Conservation (phyloP, 92 coral and sea anemone species). For the Zoanthus sansibaricus region DNA sequence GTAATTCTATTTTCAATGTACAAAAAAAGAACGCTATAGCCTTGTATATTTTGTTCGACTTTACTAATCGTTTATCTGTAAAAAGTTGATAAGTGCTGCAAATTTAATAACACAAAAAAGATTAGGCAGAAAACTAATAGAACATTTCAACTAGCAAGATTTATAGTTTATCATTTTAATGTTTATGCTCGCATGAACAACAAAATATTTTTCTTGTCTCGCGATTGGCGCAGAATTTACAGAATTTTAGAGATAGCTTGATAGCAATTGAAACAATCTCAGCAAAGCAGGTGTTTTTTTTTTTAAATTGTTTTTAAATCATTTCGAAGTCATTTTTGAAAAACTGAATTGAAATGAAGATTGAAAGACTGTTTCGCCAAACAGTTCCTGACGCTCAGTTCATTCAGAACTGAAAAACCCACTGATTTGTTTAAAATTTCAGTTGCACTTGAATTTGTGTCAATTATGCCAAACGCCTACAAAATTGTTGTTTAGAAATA, state of each 20-base stretch:
- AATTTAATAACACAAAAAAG: constrained; percentile 3
- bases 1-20: neutral
- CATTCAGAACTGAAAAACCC: neutral
- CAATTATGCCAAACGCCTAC: neutral
- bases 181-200: neutral
- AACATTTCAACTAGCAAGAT: neutral
- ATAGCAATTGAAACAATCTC: neutral
- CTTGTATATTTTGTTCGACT: neutral
- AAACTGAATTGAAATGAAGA: neutral
- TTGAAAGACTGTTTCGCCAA: neutral
- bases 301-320: no score
- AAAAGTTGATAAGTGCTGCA: neutral
- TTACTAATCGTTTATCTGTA: neutral
- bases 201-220: neutral
- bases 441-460: neutral
- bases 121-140: neutral
- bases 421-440: neutral
- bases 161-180: neutral
- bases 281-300: neutral
- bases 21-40: neutral
- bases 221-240: neutral
- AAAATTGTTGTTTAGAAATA: neutral
- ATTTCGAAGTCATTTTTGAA: no score
- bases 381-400: neutral
- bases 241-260: neutral